Conservation (phyloP, 2,113 vertebrate genomes). For the Aix galericulata region DNA sequence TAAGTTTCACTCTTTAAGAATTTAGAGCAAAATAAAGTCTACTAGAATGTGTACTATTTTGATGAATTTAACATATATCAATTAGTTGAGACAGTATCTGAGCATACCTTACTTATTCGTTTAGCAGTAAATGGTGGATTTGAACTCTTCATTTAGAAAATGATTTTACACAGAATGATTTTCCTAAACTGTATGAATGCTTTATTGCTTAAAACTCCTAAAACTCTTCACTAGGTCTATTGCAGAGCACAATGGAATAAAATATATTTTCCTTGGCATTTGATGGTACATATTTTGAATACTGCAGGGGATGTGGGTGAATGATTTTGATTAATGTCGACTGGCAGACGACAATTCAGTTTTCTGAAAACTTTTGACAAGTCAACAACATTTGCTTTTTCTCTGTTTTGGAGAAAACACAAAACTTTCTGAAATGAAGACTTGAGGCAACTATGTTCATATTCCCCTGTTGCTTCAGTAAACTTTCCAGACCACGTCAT, state of each 20-base stretch:
- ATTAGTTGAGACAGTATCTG: neutral
- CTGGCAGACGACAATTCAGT: conserved; percentile 17
- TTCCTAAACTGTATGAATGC: neutral
- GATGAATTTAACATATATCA: neutral
- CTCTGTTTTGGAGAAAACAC: neutral
- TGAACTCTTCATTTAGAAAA: neutral
- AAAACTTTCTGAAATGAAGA: conserved; percentile 17
- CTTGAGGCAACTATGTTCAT: neutral
- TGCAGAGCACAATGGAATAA: neutral
- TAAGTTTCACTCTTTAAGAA: neutral
- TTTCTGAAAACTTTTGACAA: conserved; percentile 23
- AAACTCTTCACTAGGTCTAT: neutral
- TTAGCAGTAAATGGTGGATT: neutral
- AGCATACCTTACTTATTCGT: neutral
- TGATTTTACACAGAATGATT: neutral
- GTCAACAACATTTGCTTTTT: neutral
- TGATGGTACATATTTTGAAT: neutral
- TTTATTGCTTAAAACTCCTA: neutral
- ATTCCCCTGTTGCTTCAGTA: neutral
- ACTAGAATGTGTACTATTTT: neutral
- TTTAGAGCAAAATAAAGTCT: neutral
- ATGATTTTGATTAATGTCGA: conserved; percentile 19
- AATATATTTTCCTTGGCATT: conserved; percentile 13
- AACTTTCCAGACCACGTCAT: neutral
- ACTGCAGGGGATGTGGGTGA: neutral